Evolutionary conservation across 2,113 vertebrate genomes (phyloP), one percentile per base, ranked within the genome.

Genomic region (Colinus virginianus): DNA sequence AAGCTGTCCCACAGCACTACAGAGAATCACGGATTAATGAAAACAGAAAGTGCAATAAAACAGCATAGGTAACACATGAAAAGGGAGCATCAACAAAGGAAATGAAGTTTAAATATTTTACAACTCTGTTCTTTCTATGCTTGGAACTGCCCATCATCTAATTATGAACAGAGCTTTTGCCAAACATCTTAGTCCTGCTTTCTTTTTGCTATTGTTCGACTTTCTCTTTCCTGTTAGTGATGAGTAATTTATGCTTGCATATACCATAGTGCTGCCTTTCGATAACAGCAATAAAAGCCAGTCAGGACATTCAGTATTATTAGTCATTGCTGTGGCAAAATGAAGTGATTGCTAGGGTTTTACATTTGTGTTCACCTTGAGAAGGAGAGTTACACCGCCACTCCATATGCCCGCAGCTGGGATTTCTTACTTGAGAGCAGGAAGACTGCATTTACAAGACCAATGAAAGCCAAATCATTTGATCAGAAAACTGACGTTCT

Each of bases 401-500:
- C 53, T 88, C 55, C 32, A 23, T 25, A 90, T 90, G 66, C 64
- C 38, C 19, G 18, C 38, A 77, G 61, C 12, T 7, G 43, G 48
- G 18, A 80, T 53, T 86, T 59, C 48, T 49, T 21, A 69, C 58
- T 61, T 61, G 11, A 45, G 19, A 88, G 69, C 21, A 90, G 74
- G 23, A 88, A n/a, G 56, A 53, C 70, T 85, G 36, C 2, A 69
- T 75, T 78, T 94, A 21, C 66, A 95, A 58, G 70, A n/a, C 55
- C 70, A 93, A 62, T 55, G 63, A 91, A 59, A 80, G 36, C 25
- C 82, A 94, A 94, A 43, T 49, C 2, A 86, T 58, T 84, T 69
- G 21, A 78, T 93, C 63, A 91, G 84, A 95, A 86, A 94, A 91
- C 49, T 63, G 16, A 61, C 38, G 72, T 88, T 49, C n/a, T 76